Evolutionary conservation across 1,140 invertebrate species (phyloP).

Genomic region (Sminthurinus signatus): DNA sequence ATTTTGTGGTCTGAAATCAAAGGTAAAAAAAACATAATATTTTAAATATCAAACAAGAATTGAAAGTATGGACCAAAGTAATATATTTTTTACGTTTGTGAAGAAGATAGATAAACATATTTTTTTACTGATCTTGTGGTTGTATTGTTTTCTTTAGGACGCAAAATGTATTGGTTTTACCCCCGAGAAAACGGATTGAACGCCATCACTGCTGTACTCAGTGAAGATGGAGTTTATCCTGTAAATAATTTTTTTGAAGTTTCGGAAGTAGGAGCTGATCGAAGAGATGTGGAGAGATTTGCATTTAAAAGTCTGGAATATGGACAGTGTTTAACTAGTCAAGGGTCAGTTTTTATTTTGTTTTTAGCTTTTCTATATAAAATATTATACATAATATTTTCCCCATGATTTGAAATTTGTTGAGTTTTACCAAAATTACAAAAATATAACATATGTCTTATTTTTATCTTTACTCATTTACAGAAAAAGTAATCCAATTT

Average conservation of each 20-base stretch:
- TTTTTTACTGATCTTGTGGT: background rate
- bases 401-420: background rate
- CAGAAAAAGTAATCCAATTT: background rate
- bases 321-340: slow-evolving; percentile 2
- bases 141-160: background rate
- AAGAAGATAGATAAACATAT: background rate
- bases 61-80: background rate
- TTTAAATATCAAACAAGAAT: too few relatives aligned
- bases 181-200: slow-evolving; percentile 8
- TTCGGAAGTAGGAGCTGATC: background rate
- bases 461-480: background rate
- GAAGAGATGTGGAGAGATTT: background rate
- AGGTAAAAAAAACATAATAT: background rate
- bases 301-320: slow-evolving; percentile 3
- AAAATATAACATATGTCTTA: background rate
- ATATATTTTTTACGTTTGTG: background rate
- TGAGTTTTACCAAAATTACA: background rate
- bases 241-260: slow-evolving; percentile 12
- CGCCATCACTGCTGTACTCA: background rate
- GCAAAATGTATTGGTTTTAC: slow-evolving; percentile 4
- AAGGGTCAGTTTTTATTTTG: slow-evolving; percentile 5
- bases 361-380: background rate
- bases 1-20: slow-evolving; percentile 1
- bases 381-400: background rate
- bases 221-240: slow-evolving; percentile 4